phyloP scores from a whole-genome alignment of 2,888 invertebrate species.

The Erannis defoliaria region DNA sequence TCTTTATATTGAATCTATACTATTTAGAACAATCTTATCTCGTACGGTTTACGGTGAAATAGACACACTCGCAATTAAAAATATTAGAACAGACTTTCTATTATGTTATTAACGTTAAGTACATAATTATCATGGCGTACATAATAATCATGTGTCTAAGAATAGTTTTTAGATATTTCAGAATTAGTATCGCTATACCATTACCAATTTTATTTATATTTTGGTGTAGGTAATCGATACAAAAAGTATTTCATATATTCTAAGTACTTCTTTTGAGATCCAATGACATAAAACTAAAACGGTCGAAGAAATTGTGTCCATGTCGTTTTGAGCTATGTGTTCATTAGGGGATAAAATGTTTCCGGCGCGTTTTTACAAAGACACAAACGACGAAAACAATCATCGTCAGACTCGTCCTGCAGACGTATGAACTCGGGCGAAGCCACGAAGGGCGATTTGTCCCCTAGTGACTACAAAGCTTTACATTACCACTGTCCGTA shows the following conservation, averaged over 20 bases:
- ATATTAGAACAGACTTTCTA: background rate
- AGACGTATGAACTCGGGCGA: too few relatives aligned
- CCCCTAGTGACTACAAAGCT: too few relatives aligned
- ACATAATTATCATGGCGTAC: background rate
- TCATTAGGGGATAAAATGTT: too few relatives aligned
- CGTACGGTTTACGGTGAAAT: background rate
- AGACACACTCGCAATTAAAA: background rate
- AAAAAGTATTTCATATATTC: background rate
- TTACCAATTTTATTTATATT: background rate
- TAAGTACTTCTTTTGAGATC: background rate
- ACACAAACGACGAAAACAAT: too few relatives aligned
- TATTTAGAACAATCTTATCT: background rate
- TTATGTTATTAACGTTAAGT: background rate
- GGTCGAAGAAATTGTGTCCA: background rate
- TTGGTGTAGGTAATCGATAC: constrained; percentile 1
- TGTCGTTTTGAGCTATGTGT: constrained; percentile 11
- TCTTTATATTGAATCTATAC: constrained; percentile 8
- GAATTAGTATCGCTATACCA: background rate
- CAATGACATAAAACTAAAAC: background rate
- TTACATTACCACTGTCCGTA: constrained; percentile 42
- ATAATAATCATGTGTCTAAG: background rate
- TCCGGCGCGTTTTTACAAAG: too few relatives aligned
- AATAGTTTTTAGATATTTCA: background rate
- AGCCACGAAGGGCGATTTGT: too few relatives aligned
- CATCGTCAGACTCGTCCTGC: too few relatives aligned